phyloP scores from a whole-genome alignment of 2,888 invertebrate genomes.

The Cephus runcator region DNA sequence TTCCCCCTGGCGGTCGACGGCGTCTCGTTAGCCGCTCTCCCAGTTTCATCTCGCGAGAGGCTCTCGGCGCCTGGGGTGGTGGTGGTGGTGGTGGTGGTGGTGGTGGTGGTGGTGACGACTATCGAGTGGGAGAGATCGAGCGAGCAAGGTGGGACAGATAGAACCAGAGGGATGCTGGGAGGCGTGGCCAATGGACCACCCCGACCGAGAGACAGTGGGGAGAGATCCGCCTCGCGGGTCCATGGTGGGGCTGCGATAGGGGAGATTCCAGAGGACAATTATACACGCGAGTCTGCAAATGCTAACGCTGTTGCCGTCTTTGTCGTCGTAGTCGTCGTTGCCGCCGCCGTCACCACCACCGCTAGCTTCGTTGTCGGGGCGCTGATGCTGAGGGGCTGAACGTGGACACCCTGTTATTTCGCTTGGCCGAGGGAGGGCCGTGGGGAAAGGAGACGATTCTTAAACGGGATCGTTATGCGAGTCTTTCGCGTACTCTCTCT shows the following conservation, averaged over 20 bases:
- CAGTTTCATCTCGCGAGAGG: conserved; percentile 23
- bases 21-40: conserved; percentile 58
- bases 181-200: conserved; percentile 53
- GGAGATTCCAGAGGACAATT: conserved; percentile 47
- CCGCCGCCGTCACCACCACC: no score
- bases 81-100: background rate
- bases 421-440: conserved; percentile 41
- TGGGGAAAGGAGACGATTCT: conserved; percentile 44
- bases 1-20: conserved; percentile 51
- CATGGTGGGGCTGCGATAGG: conserved; percentile 54
- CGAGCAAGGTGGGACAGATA: conserved; percentile 29
- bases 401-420: conserved; percentile 45
- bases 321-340: no score
- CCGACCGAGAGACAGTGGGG: conserved; percentile 17
- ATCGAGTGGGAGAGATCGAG: conserved; percentile 16
- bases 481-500: conserved; percentile 46
- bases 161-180: conserved; percentile 43
- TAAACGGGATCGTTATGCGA: conserved; percentile 63
- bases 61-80: conserved; percentile 15
- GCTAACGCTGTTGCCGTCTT: conserved; percentile 31
- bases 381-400: conserved; percentile 15
- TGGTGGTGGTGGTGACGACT: no score
- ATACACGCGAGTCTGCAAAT: conserved; percentile 45
- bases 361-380: conserved; percentile 9
- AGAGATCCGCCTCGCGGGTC: conserved; percentile 20